These are phyloP conservation scores for Trachelus tabidus DNA, from an alignment of 2,888 invertebrate species.

Conservation along the genomic window DNA sequence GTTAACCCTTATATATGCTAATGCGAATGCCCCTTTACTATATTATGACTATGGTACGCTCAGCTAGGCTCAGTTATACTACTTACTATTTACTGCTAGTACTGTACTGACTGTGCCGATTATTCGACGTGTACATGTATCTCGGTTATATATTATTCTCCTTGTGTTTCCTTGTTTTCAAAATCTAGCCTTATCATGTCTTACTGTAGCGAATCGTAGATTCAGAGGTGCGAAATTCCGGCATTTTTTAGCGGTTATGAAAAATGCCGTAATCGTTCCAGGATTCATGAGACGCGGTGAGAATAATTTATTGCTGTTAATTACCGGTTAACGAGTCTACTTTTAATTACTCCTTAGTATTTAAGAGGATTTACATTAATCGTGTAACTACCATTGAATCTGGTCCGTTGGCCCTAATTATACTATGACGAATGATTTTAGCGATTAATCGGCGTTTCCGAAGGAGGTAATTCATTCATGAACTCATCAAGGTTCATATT, in stretches of 20 bases:
- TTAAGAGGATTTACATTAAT: not conserved
- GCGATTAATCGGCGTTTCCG: not conserved
- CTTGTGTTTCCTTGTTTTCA: constrained; percentile 3
- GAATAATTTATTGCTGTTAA: not conserved
- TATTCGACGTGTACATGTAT: not conserved
- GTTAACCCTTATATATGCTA: not conserved
- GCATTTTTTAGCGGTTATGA: not conserved
- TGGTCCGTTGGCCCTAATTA: not conserved
- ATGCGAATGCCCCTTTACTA: not conserved
- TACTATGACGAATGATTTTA: not conserved
- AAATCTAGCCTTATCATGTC: not conserved
- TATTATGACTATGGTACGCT: not conserved
- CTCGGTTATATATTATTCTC: not conserved
- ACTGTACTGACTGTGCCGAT: not conserved
- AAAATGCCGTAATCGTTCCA: not conserved
- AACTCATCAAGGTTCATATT: not conserved
- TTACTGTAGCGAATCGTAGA: not conserved
- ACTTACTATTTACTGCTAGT: not conserved
- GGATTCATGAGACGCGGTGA: not conserved
- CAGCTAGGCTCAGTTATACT: not conserved
- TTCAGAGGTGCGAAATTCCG: not conserved
- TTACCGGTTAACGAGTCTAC: not conserved
- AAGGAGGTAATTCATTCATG: not conserved
- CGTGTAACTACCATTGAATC: not conserved
- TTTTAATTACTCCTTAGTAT: not conserved